Conservation (phyloP, 1,140 invertebrate species). For the Calephelis virginiensis region DNA sequence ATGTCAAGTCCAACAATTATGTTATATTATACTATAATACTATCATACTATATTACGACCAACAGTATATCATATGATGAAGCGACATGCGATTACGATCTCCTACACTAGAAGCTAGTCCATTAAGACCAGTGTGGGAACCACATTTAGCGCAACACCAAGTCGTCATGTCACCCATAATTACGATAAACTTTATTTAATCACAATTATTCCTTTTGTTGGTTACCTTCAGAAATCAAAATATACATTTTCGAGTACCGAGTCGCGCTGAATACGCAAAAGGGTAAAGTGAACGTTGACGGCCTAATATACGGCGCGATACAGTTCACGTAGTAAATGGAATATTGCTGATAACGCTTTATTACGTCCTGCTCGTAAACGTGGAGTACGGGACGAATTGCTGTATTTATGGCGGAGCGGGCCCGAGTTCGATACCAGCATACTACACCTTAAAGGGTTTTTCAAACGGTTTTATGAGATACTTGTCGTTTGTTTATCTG, state of each 20-base stretch:
- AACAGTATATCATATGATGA: no score
- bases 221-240: no score
- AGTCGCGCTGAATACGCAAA: not conserved
- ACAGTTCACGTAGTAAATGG: slow-evolving; percentile 27
- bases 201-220: no score
- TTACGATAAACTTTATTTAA: no score
- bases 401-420: slow-evolving; percentile 24
- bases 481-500: slow-evolving; percentile 11
- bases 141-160: no score
- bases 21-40: no score
- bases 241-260: not conserved
- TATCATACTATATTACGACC: no score
- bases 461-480: slow-evolving; percentile 1
- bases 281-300: slow-evolving; percentile 6
- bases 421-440: slow-evolving; percentile 1
- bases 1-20: no score
- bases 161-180: no score
- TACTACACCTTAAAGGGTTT: slow-evolving; percentile 14
- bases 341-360: slow-evolving; percentile 38
- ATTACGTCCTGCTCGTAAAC: slow-evolving; percentile 30
- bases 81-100: no score
- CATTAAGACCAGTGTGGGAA: no score
- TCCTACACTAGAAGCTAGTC: no score
- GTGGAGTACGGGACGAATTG: slow-evolving; percentile 26
- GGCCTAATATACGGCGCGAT: slow-evolving; percentile 11